These are phyloP conservation scores for Distichodus sexfasciatus DNA, from an alignment of 2,797 vertebrate species.

Conservation along the genomic window DNA sequence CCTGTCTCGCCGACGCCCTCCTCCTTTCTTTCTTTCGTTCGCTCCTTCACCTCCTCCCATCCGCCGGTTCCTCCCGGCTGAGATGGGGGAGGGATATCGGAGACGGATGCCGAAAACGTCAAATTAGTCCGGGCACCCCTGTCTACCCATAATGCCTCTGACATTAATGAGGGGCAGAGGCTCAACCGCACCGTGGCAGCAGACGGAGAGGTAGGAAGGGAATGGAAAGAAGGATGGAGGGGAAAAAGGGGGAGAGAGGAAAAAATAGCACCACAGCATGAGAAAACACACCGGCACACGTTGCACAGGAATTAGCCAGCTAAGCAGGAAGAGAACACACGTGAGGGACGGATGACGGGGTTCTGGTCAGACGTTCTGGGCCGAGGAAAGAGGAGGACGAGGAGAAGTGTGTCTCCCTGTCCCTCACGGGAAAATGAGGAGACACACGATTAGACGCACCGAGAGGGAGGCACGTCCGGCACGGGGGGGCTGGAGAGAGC, in stretches of 20 bases:
- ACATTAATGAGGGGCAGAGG: slow-evolving; percentile 54
- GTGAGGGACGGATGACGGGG: slow-evolving; percentile 36
- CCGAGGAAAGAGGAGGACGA: slow-evolving; percentile 41
- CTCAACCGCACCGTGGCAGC: slow-evolving; percentile 38
- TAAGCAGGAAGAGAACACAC: slow-evolving; percentile 6
- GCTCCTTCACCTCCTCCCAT: slow-evolving; percentile 19
- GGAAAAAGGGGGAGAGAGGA: not conserved
- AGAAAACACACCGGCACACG: slow-evolving; percentile 5
- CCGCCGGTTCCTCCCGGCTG: slow-evolving; percentile 9
- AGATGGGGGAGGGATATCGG: slow-evolving; percentile 41
- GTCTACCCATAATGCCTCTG: slow-evolving; percentile 42
- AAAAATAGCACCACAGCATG: slow-evolving; percentile 54
- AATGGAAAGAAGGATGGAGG: slow-evolving; percentile 25
- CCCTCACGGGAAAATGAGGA: slow-evolving; percentile 25
- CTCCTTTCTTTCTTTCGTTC: slow-evolving; percentile 10
- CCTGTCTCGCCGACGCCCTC: not conserved
- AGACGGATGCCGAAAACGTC: slow-evolving; percentile 52
- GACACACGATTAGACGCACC: slow-evolving; percentile 16
- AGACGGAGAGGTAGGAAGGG: slow-evolving; percentile 51
- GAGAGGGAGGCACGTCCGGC: not conserved
- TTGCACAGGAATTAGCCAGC: slow-evolving; percentile 1
- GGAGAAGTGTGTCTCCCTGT: too few relatives aligned
- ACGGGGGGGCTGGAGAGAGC: slow-evolving; percentile 23
- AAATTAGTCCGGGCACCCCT: slow-evolving; percentile 40
- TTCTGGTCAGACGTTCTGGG: slow-evolving; percentile 48